A percentile compares a stretch with the other conserved stretches of the same genome.
These are phyloP conservation scores for Lichenostomus cassidix DNA, from an alignment of 2,113 vertebrate species.

Conservation along the genomic window DNA sequence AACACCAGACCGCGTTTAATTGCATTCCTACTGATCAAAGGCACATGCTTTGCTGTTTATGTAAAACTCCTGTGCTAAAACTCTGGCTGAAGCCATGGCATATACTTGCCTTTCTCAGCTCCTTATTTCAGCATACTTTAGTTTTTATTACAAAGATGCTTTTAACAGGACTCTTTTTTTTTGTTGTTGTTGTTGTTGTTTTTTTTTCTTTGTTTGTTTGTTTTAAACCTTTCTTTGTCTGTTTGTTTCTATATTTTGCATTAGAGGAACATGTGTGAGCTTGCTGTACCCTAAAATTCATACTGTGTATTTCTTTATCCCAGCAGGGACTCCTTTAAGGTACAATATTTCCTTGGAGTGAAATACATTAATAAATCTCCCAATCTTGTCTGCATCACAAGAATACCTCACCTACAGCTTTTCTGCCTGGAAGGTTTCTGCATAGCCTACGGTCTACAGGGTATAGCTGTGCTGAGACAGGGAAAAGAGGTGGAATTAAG, in stretches of 20 bases:
- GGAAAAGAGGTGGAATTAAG: background rate
- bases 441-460: background rate
- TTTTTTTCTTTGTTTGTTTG: too few relatives aligned
- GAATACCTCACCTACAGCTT: background rate
- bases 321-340: background rate
- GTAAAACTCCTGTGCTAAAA: accelerated
- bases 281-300: background rate
- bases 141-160: background rate
- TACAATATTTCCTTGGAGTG: background rate
- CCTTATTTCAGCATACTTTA: background rate
- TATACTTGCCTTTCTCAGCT: background rate
- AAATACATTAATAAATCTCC: background rate
- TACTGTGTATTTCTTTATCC: background rate
- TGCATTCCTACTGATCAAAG: background rate
- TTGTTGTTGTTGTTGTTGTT: background rate
- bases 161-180: background rate
- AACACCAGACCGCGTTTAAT: background rate
- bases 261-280: background rate
- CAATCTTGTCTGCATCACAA: background rate
- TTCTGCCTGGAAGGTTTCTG: background rate
- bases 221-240: too few relatives aligned
- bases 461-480: accelerated
- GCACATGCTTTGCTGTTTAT: background rate
- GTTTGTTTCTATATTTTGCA: background rate
- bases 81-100: background rate